Conservation (phyloP, 2,113 vertebrate species). For the Scalopus aquaticus region DNA sequence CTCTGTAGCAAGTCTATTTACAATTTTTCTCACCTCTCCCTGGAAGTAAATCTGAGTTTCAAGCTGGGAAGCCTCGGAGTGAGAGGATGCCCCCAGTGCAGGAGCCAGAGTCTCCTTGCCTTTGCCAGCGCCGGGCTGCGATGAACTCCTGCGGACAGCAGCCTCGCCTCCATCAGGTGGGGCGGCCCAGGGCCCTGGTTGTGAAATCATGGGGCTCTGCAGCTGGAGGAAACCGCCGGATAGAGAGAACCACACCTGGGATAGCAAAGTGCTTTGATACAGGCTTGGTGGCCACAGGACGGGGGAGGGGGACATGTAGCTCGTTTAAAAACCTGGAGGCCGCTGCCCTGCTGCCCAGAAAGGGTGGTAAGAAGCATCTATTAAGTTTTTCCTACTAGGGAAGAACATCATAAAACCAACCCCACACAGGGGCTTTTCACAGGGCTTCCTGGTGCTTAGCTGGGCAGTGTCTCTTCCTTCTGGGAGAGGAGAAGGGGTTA, state of each 20-base stretch:
- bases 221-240: neutral
- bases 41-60: slow-evolving; percentile 61
- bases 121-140: neutral
- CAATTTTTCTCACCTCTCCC: slow-evolving; percentile 61
- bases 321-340: slow-evolving; percentile 49
- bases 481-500: slow-evolving; percentile 34
- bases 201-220: neutral
- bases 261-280: slow-evolving; percentile 60
- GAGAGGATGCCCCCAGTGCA: slow-evolving; percentile 22
- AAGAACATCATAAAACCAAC: slow-evolving; percentile 71
- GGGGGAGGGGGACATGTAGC: neutral
- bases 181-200: neutral
- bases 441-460: slow-evolving; percentile 63
- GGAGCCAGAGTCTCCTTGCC: slow-evolving; percentile 5
- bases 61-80: slow-evolving; percentile 37
- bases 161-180: neutral
- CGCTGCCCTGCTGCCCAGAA: slow-evolving; percentile 28
- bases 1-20: slow-evolving; percentile 73
- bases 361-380: slow-evolving; percentile 53
- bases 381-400: slow-evolving; percentile 36
- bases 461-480: slow-evolving; percentile 69
- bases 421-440: slow-evolving; percentile 61
- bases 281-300: neutral
- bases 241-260: slow-evolving; percentile 37
- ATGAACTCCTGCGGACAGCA: slow-evolving; percentile 1